Conservation (phyloP, 2,797 vertebrate genomes). For the Acanthis flammea region DNA sequence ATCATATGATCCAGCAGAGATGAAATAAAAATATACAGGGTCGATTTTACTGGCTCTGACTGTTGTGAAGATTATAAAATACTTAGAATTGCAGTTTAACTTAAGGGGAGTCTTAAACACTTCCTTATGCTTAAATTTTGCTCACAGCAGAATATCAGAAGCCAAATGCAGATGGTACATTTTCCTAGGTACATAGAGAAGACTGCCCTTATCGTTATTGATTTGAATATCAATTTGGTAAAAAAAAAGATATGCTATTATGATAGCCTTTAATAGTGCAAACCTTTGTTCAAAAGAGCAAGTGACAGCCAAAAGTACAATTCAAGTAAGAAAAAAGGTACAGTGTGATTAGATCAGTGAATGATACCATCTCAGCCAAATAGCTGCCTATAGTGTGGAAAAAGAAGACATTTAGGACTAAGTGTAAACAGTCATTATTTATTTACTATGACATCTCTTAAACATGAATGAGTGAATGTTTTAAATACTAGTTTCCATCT, state of each 20-base stretch:
- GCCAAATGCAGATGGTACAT: slow-evolving; percentile 75
- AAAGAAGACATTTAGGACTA: slow-evolving; percentile 75
- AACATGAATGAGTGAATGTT: slow-evolving; percentile 78
- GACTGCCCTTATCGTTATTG: slow-evolving; percentile 68
- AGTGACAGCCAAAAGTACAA: slow-evolving; percentile 77
- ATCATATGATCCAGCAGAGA: slow-evolving; percentile 83
- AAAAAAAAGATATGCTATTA: slow-evolving; percentile 65
- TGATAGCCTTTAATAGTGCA: slow-evolving; percentile 60
- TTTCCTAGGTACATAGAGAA: slow-evolving; percentile 73
- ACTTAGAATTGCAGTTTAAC: slow-evolving; percentile 73
- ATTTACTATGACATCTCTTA: slow-evolving; percentile 82
- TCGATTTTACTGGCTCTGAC: slow-evolving; percentile 80
- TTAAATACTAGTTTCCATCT: slow-evolving; percentile 77
- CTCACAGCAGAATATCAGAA: slow-evolving; percentile 70
- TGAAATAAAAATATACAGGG: slow-evolving; percentile 84
- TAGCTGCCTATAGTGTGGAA: slow-evolving; percentile 75
- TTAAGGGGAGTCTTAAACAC: slow-evolving; percentile 73
- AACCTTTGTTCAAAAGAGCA: slow-evolving; percentile 77
- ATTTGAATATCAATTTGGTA: slow-evolving; percentile 64
- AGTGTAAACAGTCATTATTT: slow-evolving; percentile 83
- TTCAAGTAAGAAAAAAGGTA: slow-evolving; percentile 77
- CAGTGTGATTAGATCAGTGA: slow-evolving; percentile 69
- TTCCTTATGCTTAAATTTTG: slow-evolving; percentile 79
- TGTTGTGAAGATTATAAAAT: slow-evolving; percentile 75
- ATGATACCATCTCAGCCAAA: slow-evolving; percentile 75